These are phyloP conservation scores for Armadillidium nasatum DNA, from an alignment of 1,140 invertebrate species.

Conservation along the genomic window DNA sequence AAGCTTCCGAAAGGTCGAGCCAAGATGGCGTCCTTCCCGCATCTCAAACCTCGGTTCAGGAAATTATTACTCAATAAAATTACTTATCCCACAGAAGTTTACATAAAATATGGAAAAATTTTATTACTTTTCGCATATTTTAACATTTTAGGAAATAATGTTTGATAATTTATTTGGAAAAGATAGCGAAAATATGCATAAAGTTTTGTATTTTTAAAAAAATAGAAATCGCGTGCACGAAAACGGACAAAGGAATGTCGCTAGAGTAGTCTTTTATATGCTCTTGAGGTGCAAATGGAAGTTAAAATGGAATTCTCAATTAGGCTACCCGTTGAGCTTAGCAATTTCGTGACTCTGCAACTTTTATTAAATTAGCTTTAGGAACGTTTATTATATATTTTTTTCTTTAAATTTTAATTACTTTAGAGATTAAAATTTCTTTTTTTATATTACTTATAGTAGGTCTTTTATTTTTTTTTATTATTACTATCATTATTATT, in stretches of 20 bases:
- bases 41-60: not conserved
- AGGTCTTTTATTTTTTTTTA: too few relatives aligned
- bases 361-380: not conserved
- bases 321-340: not conserved
- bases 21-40: not conserved
- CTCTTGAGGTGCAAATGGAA: not conserved
- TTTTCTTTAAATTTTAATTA: not conserved
- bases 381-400: not conserved
- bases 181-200: too few relatives aligned
- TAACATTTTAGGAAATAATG: too few relatives aligned
- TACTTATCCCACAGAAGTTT: too few relatives aligned
- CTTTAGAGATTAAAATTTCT: not conserved
- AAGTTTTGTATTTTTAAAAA: too few relatives aligned
- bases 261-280: not conserved
- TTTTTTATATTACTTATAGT: not conserved
- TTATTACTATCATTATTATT: not conserved
- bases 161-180: too few relatives aligned
- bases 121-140: too few relatives aligned
- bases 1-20: not conserved
- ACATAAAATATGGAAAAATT: too few relatives aligned
- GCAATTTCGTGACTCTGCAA: slow-evolving; percentile 3
- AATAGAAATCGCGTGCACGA: not conserved
- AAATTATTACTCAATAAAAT: too few relatives aligned
- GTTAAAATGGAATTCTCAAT: not conserved
- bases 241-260: not conserved